Evolutionary conservation across 2,113 vertebrate genomes (phyloP).

Genomic region (Hylia prasina): DNA sequence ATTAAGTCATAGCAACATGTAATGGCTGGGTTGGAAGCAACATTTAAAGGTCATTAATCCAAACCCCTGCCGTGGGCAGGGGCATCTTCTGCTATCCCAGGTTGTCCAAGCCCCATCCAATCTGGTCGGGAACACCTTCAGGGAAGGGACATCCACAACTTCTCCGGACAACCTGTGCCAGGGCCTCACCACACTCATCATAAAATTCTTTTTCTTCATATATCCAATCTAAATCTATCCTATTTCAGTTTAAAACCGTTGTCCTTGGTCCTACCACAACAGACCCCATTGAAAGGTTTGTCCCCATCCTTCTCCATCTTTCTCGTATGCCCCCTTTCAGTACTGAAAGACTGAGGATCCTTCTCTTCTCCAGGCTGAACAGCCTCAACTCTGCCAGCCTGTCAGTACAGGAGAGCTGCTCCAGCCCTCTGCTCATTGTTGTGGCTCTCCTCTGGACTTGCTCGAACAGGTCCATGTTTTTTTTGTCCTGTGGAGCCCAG

Average conservation of each 20-base stretch:
- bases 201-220: not conserved
- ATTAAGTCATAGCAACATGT: not conserved
- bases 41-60: not conserved
- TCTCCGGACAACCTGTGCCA: not conserved
- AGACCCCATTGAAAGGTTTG: not conserved
- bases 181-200: rapidly evolving
- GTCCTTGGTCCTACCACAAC: not conserved
- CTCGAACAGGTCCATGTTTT: not conserved
- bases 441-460: not conserved
- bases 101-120: not conserved
- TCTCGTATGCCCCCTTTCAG: not conserved
- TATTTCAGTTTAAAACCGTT: not conserved
- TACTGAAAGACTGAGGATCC: not conserved
- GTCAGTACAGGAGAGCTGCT: rapidly evolving
- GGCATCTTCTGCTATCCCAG: not conserved
- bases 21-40: not conserved
- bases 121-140: not conserved
- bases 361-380: not conserved
- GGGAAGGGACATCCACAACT: not conserved
- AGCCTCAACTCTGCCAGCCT: not conserved
- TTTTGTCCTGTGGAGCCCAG: not conserved
- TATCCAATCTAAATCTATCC: not conserved
- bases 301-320: not conserved
- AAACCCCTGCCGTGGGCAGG: not conserved
- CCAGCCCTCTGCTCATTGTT: not conserved